phyloP scores from a whole-genome alignment of 2,113 vertebrate species.

The Orientallactaga bullata region DNA sequence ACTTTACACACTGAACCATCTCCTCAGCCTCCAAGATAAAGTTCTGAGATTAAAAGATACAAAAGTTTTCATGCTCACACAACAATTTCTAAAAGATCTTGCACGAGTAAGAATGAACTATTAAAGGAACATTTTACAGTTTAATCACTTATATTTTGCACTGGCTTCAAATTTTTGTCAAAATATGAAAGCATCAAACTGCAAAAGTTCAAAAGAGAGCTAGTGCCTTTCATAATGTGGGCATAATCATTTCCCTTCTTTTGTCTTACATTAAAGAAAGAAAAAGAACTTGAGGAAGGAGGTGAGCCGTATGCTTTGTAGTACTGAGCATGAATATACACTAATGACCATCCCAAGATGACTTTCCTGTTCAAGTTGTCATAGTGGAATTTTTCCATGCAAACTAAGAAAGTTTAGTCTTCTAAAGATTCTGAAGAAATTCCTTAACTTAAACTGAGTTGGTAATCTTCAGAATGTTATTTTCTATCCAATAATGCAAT shows the following conservation, averaged over 20 bases:
- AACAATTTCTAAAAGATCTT: not conserved
- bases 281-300: not conserved
- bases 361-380: not conserved
- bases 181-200: not conserved
- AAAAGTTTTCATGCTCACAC: not conserved
- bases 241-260: not conserved
- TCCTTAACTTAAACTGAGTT: not conserved
- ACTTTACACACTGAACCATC: no score
- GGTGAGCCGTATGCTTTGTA: not conserved
- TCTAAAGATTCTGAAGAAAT: not conserved
- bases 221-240: rapidly evolving
- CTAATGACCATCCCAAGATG: not conserved
- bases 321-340: no score
- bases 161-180: not conserved
- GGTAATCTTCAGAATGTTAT: not conserved
- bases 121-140: not conserved
- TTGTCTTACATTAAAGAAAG: not conserved
- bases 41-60: not conserved
- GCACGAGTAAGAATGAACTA: not conserved
- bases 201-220: not conserved
- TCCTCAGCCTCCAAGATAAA: not conserved
- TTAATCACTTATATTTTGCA: not conserved
- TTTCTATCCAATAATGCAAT: not conserved
- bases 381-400: not conserved
- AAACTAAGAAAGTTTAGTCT: not conserved